Percentiles rank a stretch among this genome's conserved stretches.
Evolutionary conservation across 2,113 vertebrate species (phyloP).

Genomic region (Cavia porcellus): DNA sequence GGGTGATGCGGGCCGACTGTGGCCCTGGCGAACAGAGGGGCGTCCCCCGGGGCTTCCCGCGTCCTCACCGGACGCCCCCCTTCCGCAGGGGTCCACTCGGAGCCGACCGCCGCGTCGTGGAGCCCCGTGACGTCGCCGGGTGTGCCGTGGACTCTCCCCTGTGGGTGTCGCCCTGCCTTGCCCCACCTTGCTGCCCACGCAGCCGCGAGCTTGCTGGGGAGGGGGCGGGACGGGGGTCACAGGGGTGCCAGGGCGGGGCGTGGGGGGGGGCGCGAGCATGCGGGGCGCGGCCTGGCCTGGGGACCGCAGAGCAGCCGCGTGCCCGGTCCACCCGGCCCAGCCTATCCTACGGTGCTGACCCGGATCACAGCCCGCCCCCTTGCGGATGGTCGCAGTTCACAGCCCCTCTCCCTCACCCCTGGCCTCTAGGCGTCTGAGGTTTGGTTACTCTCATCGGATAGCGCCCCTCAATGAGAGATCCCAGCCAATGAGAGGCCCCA

Average conservation of each 20-base stretch:
- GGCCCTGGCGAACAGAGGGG: neutral
- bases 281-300: neutral
- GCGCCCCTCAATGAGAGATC: neutral
- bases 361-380: neutral
- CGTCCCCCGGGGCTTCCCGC: neutral
- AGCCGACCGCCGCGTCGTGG: neutral
- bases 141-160: neutral
- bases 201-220: too few relatives aligned
- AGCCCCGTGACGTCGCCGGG: neutral
- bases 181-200: too few relatives aligned
- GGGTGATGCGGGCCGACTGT: neutral
- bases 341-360: neutral
- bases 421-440: neutral
- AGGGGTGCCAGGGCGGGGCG: too few relatives aligned
- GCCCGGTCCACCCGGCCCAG: neutral
- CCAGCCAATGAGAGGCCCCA: neutral
- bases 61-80: neutral
- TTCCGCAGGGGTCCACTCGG: neutral
- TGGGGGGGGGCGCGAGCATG: neutral
- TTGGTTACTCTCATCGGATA: neutral
- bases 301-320: neutral
- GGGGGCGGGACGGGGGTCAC: too few relatives aligned
- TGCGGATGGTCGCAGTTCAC: neutral
- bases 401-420: too few relatives aligned
- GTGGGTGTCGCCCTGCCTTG: conserved; percentile 26